Evolutionary conservation across 2,888 invertebrate genomes (phyloP), one percentile per base, ranked within the genome.

Genomic region (Celastrina argiolus): DNA sequence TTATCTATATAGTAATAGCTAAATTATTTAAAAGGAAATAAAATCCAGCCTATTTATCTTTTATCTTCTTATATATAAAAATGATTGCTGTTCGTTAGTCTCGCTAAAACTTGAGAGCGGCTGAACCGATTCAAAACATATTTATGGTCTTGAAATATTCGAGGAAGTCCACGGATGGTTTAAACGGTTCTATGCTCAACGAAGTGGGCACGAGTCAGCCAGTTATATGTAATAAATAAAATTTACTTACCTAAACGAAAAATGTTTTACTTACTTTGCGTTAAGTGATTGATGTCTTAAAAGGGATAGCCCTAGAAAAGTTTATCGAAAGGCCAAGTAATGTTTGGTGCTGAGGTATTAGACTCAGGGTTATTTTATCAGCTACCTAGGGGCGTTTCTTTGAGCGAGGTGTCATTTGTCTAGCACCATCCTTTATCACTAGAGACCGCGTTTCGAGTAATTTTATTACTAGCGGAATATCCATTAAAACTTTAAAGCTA

Each of bases 341-440:
- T 61, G 36, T 61, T 39, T 39, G 18, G 61, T 61, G 12, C 61
- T 22, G 34, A 59, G 59, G 36, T 61, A 61, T 59, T 59, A 16
- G 59, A 31, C 61, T 61, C 39, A 22, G 61, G 36, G 36, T 39
- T 61, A 61, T 22, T 61, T 61, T 61, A 61, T 36, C 61, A 18
- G 36, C 61, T 22, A 61, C 61, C 61, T 61, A 22, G 39, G n/a
- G 39, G 36, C 61, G 61, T 61, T 61, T 39, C 61, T 36, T 61
- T 31, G 59, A 61, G 61, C 61, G 61, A 61, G 61, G 22, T 39
- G 61, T 61, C 61, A 61, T 61, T 61, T 61, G 61, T 39, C 61
- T 22, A 22, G 61, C 36, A 39, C 18, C 18, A 39, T 61, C 61
- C 61, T 61, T 61, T 61, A 61, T 61, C 61, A 61, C 61, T 12